phyloP scores from a whole-genome alignment of 2,113 vertebrate genomes.

The Vireo altiloquus region DNA sequence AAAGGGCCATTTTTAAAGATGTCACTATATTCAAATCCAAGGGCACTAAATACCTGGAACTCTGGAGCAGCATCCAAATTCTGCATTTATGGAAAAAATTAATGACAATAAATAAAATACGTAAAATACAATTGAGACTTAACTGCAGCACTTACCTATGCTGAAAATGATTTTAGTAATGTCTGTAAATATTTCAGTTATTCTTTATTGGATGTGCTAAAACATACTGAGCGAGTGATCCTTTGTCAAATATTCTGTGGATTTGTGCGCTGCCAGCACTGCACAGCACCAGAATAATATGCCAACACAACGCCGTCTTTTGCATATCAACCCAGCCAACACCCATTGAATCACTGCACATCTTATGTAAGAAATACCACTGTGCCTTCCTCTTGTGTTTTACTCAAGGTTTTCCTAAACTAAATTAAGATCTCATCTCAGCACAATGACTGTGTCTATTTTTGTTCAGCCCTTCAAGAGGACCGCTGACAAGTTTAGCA shows the following conservation, averaged over 20 bases:
- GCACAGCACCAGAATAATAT: neutral
- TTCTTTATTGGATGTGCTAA: neutral
- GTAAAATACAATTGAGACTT: neutral
- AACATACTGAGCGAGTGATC: neutral
- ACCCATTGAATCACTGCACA: neutral
- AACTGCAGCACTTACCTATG: neutral
- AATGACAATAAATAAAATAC: neutral
- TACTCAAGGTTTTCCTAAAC: neutral
- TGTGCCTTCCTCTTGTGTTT: neutral
- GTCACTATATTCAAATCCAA: neutral
- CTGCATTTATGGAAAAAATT: neutral
- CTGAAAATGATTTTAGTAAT: neutral
- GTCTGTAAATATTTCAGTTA: neutral
- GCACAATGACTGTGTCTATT: neutral
- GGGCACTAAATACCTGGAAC: neutral
- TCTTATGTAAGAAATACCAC: neutral
- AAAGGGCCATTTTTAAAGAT: neutral
- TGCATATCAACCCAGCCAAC: neutral
- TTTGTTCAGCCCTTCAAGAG: neutral
- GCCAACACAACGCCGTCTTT: neutral
- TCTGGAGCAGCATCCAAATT: neutral
- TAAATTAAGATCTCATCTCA: neutral
- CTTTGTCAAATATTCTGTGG: neutral
- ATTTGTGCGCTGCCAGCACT: neutral
- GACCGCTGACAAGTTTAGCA: accelerated